Evolutionary conservation across 2,888 invertebrate genomes (phyloP), one percentile per base, ranked within the genome.

Genomic region (Archips crataeganus): DNA sequence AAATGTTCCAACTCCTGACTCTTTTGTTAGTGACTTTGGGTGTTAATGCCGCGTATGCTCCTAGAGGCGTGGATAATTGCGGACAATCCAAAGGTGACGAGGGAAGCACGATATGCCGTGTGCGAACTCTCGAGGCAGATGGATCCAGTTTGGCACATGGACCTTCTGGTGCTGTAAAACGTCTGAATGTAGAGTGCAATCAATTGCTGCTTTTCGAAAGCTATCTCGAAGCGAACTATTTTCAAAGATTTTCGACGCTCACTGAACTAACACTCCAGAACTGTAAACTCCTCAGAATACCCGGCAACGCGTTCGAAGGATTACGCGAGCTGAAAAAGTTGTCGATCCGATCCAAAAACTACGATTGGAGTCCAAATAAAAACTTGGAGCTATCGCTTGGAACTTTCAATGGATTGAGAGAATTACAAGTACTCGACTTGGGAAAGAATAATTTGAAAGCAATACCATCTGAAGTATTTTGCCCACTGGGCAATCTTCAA

Each of bases 191-290:
- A 76, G 95, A 96, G 84, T 98, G 98, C 91, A 97, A 96, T 90
- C 96, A 97, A 84, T 96, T 96, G 80, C 94, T 97, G 81, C 95
- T 97, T 77, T 97, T 97, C 86, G 98, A 98, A 94, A 98, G 98
- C 93, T 95, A 96, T 78, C 92, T 98, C 71, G 95, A 97, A 76
- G 95, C 96, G 11, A 96, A 96, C 83, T 96, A 96, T 80, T 97
- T 98, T 90, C 96, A 96, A 83, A 96, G 96, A 78, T 95, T 98
- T 76, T 96, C 96, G 84, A 96, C 96, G 79, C 95, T 98, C 66
- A 96, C 97, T 81, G 97, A 97, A 85, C 94, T 98, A 80, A 95
- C 95, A 79, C 92, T 98, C 78, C 96, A 96, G 79, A 96, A 97
- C 82, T 98, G 98, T 92, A 98, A 98, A 91, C 93, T 98, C 78